Evolutionary conservation across 2,888 invertebrate species (phyloP), one percentile per base, ranked within the genome.

Genomic region (Diarsia mendica): DNA sequence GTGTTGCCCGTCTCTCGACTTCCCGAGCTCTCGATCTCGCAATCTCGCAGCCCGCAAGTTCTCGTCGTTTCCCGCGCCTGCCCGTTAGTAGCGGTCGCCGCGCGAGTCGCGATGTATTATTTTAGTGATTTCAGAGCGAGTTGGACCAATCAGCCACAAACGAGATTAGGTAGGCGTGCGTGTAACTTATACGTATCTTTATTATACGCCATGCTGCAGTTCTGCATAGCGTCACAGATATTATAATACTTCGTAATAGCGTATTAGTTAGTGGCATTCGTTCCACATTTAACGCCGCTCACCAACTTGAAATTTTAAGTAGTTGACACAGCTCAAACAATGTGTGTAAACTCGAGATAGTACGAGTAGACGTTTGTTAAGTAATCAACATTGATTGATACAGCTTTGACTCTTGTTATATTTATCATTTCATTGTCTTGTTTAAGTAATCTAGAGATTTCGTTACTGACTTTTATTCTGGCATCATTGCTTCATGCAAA

Each of bases 141-240:
- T 75, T 79, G 79, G 81, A 86, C 85, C 85, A 85, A 87, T 88
- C 85, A 76, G 76, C 84, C 77, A 46, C 84, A 86, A 87, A 86
- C 80, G 79, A 82, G 85, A 86, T 85, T 88, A 83, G 70, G 75
- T 80, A 79, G 73, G 82, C 81, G 79, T 78, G 73, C 68, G 71
- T 73, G 61, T 71, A 76, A 63, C 75, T 68, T 68, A 79, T 75
- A 75, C 79, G 75, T 83, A 75, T 80, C 79, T 81, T 77, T 72
- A 83, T 80, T 81, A 80, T 80, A 78, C 70, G 72, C 60, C 71
- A 76, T 80, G 72, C 78, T 82, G 85, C 82, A 77, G 80, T 74
- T 84, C 72, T 81, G 77, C 83, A 75, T 76, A 84, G 69, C 71
- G 69, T 73, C n/a, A n/a, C n/a, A n/a, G n/a, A n/a, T n/a, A n/a